Percentiles rank a stretch among this genome's conserved stretches.
These are phyloP conservation scores for Seriola dumerili DNA, from an alignment of 2,113 vertebrate genomes.

Conservation along the genomic window DNA sequence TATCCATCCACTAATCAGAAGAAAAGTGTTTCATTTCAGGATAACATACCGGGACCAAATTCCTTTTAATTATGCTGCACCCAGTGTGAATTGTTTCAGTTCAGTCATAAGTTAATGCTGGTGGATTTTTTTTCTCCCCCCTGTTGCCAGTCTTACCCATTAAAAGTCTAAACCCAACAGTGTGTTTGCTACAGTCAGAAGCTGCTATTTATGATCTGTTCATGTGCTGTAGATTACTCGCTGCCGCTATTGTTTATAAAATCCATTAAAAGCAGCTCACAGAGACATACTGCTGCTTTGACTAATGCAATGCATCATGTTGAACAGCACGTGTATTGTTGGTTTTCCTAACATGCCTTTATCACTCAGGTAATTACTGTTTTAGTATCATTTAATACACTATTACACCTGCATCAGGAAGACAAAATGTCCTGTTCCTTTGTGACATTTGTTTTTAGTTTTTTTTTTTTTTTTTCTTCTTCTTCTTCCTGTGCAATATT, in stretches of 20 bases:
- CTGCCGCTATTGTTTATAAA: conserved; percentile 53
- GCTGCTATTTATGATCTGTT: conserved; percentile 45
- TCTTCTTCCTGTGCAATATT: conserved; percentile 42
- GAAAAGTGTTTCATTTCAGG: conserved; percentile 58
- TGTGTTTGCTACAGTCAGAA: conserved; percentile 44
- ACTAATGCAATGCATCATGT: conserved; percentile 70
- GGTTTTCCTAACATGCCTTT: conserved; percentile 56
- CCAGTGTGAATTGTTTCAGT: conserved; percentile 36
- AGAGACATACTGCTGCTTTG: conserved; percentile 63
- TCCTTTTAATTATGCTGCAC: conserved; percentile 46
- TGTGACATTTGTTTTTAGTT: conserved; percentile 36
- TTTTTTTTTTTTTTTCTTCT: neutral
- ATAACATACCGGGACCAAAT: conserved; percentile 43
- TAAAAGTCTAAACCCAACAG: conserved; percentile 42
- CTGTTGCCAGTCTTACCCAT: conserved; percentile 19
- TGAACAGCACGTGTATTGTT: conserved; percentile 45
- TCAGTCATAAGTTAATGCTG: conserved; percentile 32
- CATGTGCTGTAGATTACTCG: conserved; percentile 46
- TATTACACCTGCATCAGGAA: conserved; percentile 51
- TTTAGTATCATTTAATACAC: conserved; percentile 61
- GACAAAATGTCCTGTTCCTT: conserved; percentile 45
- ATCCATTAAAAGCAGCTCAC: conserved; percentile 69
- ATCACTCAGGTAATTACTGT: conserved; percentile 71
- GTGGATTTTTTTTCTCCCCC: neutral
- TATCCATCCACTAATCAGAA: conserved; percentile 60